These are phyloP conservation scores for Podocnemis expansa DNA, from an alignment of 2,113 vertebrate species.

Conservation along the genomic window DNA sequence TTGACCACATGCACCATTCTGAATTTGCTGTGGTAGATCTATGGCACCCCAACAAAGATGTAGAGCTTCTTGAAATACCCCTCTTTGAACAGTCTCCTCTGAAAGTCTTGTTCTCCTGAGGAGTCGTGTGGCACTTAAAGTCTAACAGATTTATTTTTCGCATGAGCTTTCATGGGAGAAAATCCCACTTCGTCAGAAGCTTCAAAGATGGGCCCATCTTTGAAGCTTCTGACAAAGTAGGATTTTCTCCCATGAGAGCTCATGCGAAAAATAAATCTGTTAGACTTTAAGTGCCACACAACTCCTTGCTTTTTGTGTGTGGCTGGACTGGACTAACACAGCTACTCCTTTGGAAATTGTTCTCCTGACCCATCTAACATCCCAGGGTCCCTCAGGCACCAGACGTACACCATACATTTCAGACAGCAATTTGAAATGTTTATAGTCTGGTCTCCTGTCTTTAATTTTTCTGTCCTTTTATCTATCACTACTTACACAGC, in stretches of 20 bases:
- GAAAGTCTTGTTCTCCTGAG: accelerated
- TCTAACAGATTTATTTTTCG: no score
- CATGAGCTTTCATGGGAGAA: no score
- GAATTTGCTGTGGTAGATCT: neutral
- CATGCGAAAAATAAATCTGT: no score
- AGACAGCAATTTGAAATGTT: neutral
- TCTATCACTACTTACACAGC: neutral
- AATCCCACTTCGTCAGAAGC: no score
- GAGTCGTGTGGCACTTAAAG: no score
- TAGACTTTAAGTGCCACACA: no score
- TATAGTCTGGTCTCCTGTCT: neutral
- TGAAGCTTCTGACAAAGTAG: no score
- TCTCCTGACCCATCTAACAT: accelerated
- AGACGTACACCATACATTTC: neutral
- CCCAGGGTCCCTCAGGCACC: accelerated
- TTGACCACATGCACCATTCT: neutral
- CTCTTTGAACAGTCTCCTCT: accelerated
- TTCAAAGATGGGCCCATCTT: no score
- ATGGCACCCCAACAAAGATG: neutral
- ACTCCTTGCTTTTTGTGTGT: no score
- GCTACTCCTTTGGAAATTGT: no score
- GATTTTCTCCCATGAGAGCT: no score
- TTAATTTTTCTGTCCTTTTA: neutral
- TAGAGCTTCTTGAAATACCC: neutral
- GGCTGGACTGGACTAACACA: no score